Conservation (phyloP, 2,888 invertebrate species). For the Conops quadrifasciatus region DNA sequence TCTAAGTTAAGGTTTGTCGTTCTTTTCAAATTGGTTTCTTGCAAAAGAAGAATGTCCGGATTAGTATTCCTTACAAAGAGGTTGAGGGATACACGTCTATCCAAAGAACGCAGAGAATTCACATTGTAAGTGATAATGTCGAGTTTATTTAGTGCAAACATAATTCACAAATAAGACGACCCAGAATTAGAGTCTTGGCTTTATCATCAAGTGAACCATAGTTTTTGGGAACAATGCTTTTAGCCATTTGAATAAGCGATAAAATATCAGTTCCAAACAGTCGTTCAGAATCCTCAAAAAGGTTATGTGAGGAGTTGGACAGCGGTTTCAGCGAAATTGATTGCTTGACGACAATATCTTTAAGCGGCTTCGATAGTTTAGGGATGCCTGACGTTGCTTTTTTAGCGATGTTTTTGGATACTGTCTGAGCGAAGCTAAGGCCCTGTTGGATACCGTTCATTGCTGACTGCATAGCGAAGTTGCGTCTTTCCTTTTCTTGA, state of each 20-base stretch:
- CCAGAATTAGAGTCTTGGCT: background rate
- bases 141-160: slow-evolving; percentile 16
- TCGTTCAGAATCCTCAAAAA: background rate
- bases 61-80: background rate
- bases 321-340: background rate
- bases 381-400: background rate
- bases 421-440: no score
- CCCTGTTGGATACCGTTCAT: background rate
- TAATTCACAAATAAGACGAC: background rate
- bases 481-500: background rate
- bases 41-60: background rate
- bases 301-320: background rate
- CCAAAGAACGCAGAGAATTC: background rate
- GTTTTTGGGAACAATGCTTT: background rate
- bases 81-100: background rate
- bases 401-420: background rate
- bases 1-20: background rate
- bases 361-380: background rate
- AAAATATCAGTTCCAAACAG: background rate
- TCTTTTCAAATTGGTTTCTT: slow-evolving; percentile 36
- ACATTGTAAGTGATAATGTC: background rate
- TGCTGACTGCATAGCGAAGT: background rate
- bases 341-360: no score
- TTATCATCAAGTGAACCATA: background rate
- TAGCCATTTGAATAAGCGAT: background rate